Conservation (phyloP, 2,888 invertebrate species). For the Aleiodes leptofemur region DNA sequence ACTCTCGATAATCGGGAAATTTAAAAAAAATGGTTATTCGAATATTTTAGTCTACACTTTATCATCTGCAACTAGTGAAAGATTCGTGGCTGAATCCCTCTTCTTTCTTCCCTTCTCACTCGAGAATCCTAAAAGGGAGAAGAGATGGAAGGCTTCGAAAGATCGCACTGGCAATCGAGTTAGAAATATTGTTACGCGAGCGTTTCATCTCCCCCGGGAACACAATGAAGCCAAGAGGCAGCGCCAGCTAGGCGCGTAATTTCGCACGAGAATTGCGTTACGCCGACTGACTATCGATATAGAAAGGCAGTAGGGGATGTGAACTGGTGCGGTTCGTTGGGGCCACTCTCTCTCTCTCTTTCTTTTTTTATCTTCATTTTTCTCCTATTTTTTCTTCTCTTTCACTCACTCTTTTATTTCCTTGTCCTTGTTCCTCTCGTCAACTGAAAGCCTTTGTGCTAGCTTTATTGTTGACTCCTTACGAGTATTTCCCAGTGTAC, state of each 20-base stretch:
- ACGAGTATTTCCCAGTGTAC: conserved; percentile 12
- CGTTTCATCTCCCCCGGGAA: conserved; percentile 46
- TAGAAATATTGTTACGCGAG: conserved; percentile 44
- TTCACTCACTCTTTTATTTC: conserved; percentile 2
- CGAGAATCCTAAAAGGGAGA: conserved; percentile 15
- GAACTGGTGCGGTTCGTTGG: conserved; percentile 38
- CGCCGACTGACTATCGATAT: conserved; percentile 56
- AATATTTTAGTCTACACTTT: not conserved
- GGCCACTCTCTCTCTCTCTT: conserved; percentile 40
- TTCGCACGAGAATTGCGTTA: conserved; percentile 65
- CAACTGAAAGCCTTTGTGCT: conserved; percentile 39
- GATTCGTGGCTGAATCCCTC: conserved; percentile 5
- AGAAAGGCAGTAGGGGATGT: conserved; percentile 27
- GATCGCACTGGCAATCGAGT: conserved; percentile 61
- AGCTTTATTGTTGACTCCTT: conserved; percentile 42
- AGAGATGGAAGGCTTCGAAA: conserved; percentile 50
- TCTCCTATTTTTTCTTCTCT: conserved; percentile 30
- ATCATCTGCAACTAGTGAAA: not conserved
- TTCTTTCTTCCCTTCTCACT: conserved; percentile 17
- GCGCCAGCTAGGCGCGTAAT: conserved; percentile 56
- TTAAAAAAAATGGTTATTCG: too few species aligned
- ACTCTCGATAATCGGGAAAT: too few species aligned
- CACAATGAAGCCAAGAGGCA: conserved; percentile 37
- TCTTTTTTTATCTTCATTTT: not conserved
- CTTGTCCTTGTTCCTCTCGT: conserved; percentile 1